These are phyloP conservation scores for Agrilus planipennis DNA, from an alignment of 1,140 invertebrate species.

Conservation along the genomic window DNA sequence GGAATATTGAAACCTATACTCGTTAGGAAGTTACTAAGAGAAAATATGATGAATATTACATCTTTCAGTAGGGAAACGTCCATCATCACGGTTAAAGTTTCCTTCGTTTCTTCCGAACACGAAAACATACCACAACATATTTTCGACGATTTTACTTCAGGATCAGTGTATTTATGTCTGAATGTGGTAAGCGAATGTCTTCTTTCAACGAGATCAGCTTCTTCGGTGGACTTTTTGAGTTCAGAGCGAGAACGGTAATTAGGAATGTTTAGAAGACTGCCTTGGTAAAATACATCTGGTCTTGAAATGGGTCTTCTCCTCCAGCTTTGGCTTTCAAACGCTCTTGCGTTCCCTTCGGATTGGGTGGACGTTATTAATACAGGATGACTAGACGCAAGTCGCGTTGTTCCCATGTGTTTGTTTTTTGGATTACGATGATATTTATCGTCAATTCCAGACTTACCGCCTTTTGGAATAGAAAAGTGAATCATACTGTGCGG, in stretches of 20 bases:
- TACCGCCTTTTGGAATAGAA: conserved; percentile 22
- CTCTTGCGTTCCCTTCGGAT: conserved; percentile 11
- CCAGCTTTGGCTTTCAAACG: conserved; percentile 21
- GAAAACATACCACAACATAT: conserved; percentile 35
- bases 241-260: conserved; percentile 34
- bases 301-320: conserved; percentile 59
- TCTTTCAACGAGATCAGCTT: conserved; percentile 22
- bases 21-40: conserved; percentile 87
- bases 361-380: conserved; percentile 35
- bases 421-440: conserved; percentile 24
- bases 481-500: conserved; percentile 43
- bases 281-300: conserved; percentile 79
- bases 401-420: conserved; percentile 34
- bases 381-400: conserved; percentile 52
- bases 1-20: conserved; percentile 95
- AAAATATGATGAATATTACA: conserved; percentile 81
- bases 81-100: conserved; percentile 70
- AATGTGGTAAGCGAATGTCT: conserved; percentile 19
- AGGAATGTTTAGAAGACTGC: conserved; percentile 52
- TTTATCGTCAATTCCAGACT: conserved; percentile 19
- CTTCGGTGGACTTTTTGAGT: conserved; percentile 32
- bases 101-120: conserved; percentile 44
- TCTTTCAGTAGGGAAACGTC: conserved; percentile 74
- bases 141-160: conserved; percentile 7
- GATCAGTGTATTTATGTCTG: conserved; percentile 20